Conservation (phyloP, 2,797 vertebrate species). For the Ceryle rudis region DNA sequence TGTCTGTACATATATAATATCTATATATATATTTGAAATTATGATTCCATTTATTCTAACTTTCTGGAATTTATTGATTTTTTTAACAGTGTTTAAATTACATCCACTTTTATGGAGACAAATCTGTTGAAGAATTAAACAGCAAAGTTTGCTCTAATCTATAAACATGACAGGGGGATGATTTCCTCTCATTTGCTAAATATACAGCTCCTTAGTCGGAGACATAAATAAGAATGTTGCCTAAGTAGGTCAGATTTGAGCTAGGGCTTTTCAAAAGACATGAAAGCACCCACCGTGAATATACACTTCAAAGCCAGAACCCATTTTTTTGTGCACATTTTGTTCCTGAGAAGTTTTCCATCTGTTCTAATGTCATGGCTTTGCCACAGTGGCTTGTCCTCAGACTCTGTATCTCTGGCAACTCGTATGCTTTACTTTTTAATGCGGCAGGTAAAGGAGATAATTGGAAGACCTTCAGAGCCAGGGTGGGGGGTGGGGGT, state of each 20-base stretch:
- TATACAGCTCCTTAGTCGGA: conserved; percentile 77
- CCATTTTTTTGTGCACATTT: conserved; percentile 77
- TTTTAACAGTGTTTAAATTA: conserved; percentile 75
- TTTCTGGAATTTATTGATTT: conserved; percentile 74
- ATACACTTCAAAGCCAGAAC: conserved; percentile 79
- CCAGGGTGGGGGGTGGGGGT: not conserved
- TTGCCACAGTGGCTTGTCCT: conserved; percentile 76
- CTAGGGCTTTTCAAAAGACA: conserved; percentile 80
- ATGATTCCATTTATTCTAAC: conserved; percentile 60
- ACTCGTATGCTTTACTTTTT: conserved; percentile 62
- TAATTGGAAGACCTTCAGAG: conserved; percentile 68
- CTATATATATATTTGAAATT: conserved; percentile 54
- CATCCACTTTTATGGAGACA: conserved; percentile 74
- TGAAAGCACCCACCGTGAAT: conserved; percentile 79
- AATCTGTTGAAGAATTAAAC: conserved; percentile 76
- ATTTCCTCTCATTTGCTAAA: conserved; percentile 79
- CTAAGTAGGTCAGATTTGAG: conserved; percentile 83
- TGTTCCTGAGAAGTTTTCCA: conserved; percentile 81
- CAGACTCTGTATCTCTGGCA: conserved; percentile 74
- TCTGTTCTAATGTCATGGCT: conserved; percentile 80
- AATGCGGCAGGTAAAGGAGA: conserved; percentile 73
- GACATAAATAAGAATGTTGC: conserved; percentile 79
- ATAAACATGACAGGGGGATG: conserved; percentile 75
- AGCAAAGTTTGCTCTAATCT: conserved; percentile 74
- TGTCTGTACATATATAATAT: conserved; percentile 41